phyloP scores from a whole-genome alignment of 2,113 vertebrate genomes.

The Sinocyclocheilus anshuiensis region DNA sequence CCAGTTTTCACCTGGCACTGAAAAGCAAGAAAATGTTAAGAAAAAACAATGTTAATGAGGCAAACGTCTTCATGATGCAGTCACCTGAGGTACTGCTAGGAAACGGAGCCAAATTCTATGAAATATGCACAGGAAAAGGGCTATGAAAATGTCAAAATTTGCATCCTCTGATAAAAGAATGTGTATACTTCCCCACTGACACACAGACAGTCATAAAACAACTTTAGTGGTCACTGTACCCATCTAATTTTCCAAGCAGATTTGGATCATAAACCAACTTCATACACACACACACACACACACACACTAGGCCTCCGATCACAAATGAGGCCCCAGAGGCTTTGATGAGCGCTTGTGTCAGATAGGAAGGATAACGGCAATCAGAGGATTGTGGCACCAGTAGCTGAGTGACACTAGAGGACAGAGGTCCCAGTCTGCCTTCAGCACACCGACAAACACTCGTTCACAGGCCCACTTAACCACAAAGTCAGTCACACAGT shows the following conservation, averaged over 20 bases:
- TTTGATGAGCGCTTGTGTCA: slow-evolving; percentile 31
- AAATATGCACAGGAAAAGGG: neutral
- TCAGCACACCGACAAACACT: slow-evolving; percentile 44
- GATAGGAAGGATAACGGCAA: slow-evolving; percentile 46
- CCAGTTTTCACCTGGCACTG: neutral
- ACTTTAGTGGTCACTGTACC: neutral
- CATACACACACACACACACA: slow-evolving; percentile 26
- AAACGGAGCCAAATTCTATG: neutral
- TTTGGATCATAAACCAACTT: slow-evolving; percentile 5
- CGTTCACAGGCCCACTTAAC: slow-evolving; percentile 44
- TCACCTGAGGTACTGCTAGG: neutral
- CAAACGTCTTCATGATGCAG: neutral
- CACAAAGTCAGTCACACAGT: slow-evolving; percentile 43
- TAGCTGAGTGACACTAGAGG: slow-evolving; percentile 66
- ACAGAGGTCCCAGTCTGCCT: slow-evolving; percentile 66
- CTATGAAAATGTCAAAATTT: slow-evolving; percentile 43
- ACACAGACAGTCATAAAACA: neutral
- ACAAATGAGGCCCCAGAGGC: slow-evolving; percentile 62
- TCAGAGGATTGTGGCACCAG: slow-evolving; percentile 67
- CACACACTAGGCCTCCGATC: slow-evolving; percentile 37
- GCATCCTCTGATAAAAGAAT: slow-evolving; percentile 22
- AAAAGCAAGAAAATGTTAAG: neutral
- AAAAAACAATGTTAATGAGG: slow-evolving; percentile 7
- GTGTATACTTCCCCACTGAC: slow-evolving; percentile 43
- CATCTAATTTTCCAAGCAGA: neutral